phyloP scores from a whole-genome alignment of 2,888 invertebrate species.

The Myopa tessellatipennis region DNA sequence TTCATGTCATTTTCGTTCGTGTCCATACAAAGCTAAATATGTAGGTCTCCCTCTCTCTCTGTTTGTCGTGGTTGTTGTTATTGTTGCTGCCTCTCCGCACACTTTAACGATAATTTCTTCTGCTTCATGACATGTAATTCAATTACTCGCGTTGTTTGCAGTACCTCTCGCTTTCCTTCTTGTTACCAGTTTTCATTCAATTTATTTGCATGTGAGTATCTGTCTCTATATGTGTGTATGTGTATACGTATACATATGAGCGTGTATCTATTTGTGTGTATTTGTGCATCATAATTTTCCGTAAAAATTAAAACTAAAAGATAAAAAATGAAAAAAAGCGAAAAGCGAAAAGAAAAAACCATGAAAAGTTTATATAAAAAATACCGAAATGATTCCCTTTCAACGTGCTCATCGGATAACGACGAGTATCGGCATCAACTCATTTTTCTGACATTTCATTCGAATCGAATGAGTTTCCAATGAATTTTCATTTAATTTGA shows the following conservation, averaged over 20 bases:
- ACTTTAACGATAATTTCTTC: neutral
- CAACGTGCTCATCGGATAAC: slow-evolving; percentile 2
- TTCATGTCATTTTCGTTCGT: slow-evolving; percentile 43
- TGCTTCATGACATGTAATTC: slow-evolving; percentile 2
- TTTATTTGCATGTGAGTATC: neutral
- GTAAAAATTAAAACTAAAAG: slow-evolving; percentile 6
- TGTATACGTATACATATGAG: neutral
- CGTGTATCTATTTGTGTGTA: neutral
- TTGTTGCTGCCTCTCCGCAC: neutral
- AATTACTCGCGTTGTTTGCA: neutral
- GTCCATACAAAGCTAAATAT: too few species aligned
- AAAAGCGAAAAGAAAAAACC: too few species aligned
- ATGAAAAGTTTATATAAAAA: too few species aligned
- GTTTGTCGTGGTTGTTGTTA: neutral
- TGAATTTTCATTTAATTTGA: neutral
- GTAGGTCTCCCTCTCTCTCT: neutral
- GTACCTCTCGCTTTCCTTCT: neutral
- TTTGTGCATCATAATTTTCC: slow-evolving; percentile 1
- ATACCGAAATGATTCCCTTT: neutral
- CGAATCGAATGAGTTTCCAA: neutral
- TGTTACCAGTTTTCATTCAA: neutral
- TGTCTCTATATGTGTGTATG: neutral
- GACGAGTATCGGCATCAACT: neutral
- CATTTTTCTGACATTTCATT: neutral
- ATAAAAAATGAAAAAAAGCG: too few species aligned